Evolutionary conservation across 2,888 invertebrate species (phyloP).

Genomic region (Lathronympha strigana): DNA sequence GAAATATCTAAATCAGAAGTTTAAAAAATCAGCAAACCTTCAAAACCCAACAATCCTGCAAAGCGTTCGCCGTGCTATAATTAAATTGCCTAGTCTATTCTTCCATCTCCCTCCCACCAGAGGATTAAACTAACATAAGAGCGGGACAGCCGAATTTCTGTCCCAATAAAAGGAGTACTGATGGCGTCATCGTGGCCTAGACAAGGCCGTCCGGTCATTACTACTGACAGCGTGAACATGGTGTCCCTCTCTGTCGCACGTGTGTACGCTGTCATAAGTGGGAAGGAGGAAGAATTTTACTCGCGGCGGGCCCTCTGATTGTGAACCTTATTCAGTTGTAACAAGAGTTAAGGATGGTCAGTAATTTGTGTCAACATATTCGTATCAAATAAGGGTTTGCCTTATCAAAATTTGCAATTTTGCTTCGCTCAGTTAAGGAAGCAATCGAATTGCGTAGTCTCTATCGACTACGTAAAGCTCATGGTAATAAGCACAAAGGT

Average conservation of each 20-base stretch:
- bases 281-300: no score
- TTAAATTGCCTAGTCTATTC: conserved; percentile 55
- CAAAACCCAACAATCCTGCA: conserved; percentile 46
- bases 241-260: background rate
- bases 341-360: background rate
- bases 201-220: conserved; percentile 83
- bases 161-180: conserved; percentile 76
- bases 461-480: no score
- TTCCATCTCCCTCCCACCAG: conserved; percentile 55
- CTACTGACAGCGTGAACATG: conserved; percentile 56
- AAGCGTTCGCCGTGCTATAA: conserved; percentile 57
- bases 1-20: no score
- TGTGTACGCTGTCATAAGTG: no score
- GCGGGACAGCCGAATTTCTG: conserved; percentile 68
- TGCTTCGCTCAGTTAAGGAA: no score
- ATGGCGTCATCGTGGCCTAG: conserved; percentile 84
- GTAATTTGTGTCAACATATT: no score
- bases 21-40: conserved; percentile 39
- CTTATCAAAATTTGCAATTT: no score
- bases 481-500: no score
- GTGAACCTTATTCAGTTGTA: background rate
- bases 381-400: no score
- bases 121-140: conserved; percentile 50
- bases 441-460: no score
- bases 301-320: no score